phyloP scores from a whole-genome alignment of 2,888 invertebrate species.

The Hypsopygia costalis region DNA sequence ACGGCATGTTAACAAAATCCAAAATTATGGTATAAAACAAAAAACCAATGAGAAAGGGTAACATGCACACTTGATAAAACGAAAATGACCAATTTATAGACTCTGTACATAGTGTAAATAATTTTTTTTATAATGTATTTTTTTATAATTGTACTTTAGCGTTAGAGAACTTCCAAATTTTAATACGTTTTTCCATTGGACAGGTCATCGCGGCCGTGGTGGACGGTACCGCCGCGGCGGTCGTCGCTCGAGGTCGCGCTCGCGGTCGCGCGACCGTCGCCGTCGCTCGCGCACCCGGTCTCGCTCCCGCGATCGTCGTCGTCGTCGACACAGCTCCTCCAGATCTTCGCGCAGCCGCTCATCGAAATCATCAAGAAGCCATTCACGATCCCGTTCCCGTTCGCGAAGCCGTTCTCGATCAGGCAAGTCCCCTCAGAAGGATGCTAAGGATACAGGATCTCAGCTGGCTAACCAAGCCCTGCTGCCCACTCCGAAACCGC shows the following conservation, averaged over 20 bases:
- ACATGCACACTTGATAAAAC: too few relatives aligned
- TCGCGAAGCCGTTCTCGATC: conserved; percentile 72
- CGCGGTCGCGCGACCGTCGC: conserved; percentile 50
- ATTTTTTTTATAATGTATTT: too few relatives aligned
- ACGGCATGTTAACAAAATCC: too few relatives aligned
- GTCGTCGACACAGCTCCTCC: conserved; percentile 66
- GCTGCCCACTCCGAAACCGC: conserved; percentile 46
- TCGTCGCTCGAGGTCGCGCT: conserved; percentile 41
- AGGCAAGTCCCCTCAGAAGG: conserved; percentile 76
- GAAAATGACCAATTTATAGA: too few relatives aligned
- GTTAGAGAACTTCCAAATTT: too few relatives aligned
- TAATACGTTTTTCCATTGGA: too few relatives aligned
- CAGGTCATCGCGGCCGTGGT: conserved; percentile 68
- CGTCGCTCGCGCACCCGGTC: conserved; percentile 49
- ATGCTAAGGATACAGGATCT: conserved; percentile 44
- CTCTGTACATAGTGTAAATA: too few relatives aligned
- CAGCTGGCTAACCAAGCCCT: conserved; percentile 48
- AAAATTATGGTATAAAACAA: too few relatives aligned
- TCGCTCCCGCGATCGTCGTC: conserved; percentile 59
- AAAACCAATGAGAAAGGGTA: too few relatives aligned
- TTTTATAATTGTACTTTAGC: too few relatives aligned
- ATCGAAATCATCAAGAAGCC: conserved; percentile 59
- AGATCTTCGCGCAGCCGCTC: conserved; percentile 68
- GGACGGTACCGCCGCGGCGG: conserved; percentile 57
- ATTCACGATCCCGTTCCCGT: conserved; percentile 64